phyloP scores from a whole-genome alignment of 2,113 vertebrate genomes.

The Petrocephalus microphthalmus region DNA sequence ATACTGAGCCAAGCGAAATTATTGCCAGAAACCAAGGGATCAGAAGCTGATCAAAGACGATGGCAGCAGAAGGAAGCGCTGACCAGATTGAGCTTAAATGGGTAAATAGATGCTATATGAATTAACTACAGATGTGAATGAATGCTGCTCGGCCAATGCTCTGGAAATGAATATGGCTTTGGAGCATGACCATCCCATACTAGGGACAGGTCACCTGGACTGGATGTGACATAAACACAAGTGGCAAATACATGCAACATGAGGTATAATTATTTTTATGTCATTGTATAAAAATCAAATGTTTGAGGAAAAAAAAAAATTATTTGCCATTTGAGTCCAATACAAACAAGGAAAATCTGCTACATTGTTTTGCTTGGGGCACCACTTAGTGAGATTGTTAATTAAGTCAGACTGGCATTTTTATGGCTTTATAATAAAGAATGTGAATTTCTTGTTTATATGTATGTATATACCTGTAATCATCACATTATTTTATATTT shows the following conservation, averaged over 20 bases:
- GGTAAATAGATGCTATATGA: not conserved
- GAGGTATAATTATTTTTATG: not conserved
- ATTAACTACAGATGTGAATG: not conserved
- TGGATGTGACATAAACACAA: not conserved
- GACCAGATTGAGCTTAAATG: not conserved
- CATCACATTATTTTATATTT: not conserved
- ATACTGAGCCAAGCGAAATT: not conserved
- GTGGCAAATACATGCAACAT: not conserved
- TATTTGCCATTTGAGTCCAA: not conserved
- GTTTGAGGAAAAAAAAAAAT: not conserved
- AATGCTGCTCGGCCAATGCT: not conserved
- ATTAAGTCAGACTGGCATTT: conserved; percentile 3
- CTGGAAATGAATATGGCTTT: not conserved
- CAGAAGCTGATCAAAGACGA: not conserved
- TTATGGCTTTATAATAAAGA: not conserved
- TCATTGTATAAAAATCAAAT: not conserved
- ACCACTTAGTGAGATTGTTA: not conserved
- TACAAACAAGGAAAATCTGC: not conserved
- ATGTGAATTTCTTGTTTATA: not conserved
- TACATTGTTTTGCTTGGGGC: not conserved
- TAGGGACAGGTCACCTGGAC: not conserved
- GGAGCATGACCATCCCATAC: not conserved
- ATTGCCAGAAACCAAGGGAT: not conserved
- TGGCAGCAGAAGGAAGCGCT: not conserved
- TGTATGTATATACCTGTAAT: not conserved